Base-by-base conservation (phyloP, 2,888 invertebrate genomes). In the Amphipyra berbera region DNA sequence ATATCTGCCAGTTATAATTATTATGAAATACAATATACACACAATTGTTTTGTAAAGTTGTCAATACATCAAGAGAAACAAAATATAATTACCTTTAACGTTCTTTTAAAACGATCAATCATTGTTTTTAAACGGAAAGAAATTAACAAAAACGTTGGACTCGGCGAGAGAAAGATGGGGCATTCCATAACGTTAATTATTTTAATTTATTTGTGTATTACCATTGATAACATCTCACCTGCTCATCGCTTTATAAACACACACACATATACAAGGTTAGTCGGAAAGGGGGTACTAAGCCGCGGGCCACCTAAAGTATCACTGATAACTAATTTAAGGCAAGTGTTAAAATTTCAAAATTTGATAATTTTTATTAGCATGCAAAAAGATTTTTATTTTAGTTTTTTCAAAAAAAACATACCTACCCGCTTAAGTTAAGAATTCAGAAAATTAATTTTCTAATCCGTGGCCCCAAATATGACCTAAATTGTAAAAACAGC, bases 31-130 rank as follows among this genome's bases (percentile, higher is more conserved):
- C 9, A 6, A n/a, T 14, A 49, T 12, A 30, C 37, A 30, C 15
- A 2, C 8, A n/a, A 1, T 15, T 27, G n/a, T 45, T 67, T 57
- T 41, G 42, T 56, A 40, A 49, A 38, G 8, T 44, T 66, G 59
- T 53, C 48, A 66, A 62, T 44, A 56, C 13, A 37, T 58, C 13
- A 50, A 44, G 33, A 27, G 3, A 13, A 48, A 35, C 14, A 13
- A 13, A 60, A 44, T 21, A 37, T 55, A 60, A 62, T 62, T 55
- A 35, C 46, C 9, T 49, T 52, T 54, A 2, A 45, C 27, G 42
- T 42, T 38, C 13, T 55, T 44, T n/a, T 37, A 0, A 37, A 52
- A 70, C 52, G 37, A 77, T 75, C 41, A 72, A 72, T 76, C 58
- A 58, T 53, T 41, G 41, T 56, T 52, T n/a, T 62, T 66, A 37